These are phyloP conservation scores for Mesoligia furuncula DNA, from an alignment of 2,888 invertebrate species.

Conservation along the genomic window DNA sequence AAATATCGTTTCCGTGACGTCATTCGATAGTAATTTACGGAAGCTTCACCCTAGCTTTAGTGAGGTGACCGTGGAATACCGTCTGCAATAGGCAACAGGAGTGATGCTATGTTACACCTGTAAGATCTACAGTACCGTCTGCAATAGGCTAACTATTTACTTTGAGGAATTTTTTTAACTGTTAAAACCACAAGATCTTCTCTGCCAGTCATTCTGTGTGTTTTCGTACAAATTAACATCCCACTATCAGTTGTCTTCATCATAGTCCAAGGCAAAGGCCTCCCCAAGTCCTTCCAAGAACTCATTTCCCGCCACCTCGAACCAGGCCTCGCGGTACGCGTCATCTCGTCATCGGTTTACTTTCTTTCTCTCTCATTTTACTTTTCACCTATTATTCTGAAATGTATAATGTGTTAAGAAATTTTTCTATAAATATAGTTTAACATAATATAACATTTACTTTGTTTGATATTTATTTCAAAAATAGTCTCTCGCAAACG, in stretches of 20 bases:
- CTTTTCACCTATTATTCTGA: no score
- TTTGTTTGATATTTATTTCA: background rate
- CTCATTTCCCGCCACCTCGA: no score
- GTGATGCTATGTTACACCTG: background rate
- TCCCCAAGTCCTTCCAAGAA: no score
- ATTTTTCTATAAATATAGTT: background rate
- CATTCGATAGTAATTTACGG: no score
- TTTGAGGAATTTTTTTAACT: no score
- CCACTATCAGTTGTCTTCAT: background rate
- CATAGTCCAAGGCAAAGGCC: background rate
- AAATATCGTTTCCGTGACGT: no score
- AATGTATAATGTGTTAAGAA: background rate
- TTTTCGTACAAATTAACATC: background rate
- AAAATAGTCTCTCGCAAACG: background rate
- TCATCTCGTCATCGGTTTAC: no score
- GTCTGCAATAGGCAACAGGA: background rate
- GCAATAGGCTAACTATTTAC: background rate
- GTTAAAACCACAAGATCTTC: no score
- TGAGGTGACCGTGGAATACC: background rate
- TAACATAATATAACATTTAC: background rate
- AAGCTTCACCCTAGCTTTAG: background rate
- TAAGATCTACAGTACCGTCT: background rate
- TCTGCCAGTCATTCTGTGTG: background rate
- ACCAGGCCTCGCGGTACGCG: no score
- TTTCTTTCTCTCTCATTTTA: no score